phyloP scores from a whole-genome alignment of 2,888 invertebrate species.

The Ormia ochracea region DNA sequence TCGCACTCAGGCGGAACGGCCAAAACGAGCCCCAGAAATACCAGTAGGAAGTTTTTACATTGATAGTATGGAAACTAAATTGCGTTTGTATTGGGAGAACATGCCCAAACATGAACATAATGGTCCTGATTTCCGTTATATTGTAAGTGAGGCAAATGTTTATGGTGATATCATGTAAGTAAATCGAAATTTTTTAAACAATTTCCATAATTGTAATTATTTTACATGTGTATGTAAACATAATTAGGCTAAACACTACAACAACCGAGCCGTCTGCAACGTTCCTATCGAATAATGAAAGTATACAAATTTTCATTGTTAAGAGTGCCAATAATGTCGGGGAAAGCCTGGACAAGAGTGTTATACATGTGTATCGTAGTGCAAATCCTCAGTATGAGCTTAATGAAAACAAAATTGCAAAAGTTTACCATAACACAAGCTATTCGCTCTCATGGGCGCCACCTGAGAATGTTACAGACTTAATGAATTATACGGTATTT shows the following conservation, averaged over 20 bases:
- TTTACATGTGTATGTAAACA: not conserved
- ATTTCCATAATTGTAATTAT: not conserved
- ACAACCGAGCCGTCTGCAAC: constrained; percentile 20
- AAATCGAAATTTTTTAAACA: not conserved
- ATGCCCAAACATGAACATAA: constrained; percentile 83
- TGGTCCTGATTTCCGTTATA: constrained; percentile 84
- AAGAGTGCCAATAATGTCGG: constrained; percentile 63
- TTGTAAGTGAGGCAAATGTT: constrained; percentile 75
- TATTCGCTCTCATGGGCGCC: constrained; percentile 86
- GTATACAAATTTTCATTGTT: constrained; percentile 46
- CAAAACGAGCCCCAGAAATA: constrained; percentile 82
- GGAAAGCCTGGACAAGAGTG: constrained; percentile 39
- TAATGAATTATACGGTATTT: constrained; percentile 86
- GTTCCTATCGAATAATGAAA: constrained; percentile 49
- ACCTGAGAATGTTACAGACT: constrained; percentile 73
- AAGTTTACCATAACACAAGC: constrained; percentile 83
- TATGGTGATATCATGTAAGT: constrained; percentile 65
- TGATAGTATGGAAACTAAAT: constrained; percentile 79
- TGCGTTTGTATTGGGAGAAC: constrained; percentile 88
- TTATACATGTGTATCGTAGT: constrained; percentile 54
- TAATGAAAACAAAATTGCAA: constrained; percentile 80
- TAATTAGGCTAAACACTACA: constrained; percentile 11
- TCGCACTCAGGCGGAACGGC: constrained; percentile 78
- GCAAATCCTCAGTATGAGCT: constrained; percentile 70
- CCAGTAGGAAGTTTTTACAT: constrained; percentile 85